Conservation (phyloP, 2,113 vertebrate species). For the Oncorhynchus tshawytscha region DNA sequence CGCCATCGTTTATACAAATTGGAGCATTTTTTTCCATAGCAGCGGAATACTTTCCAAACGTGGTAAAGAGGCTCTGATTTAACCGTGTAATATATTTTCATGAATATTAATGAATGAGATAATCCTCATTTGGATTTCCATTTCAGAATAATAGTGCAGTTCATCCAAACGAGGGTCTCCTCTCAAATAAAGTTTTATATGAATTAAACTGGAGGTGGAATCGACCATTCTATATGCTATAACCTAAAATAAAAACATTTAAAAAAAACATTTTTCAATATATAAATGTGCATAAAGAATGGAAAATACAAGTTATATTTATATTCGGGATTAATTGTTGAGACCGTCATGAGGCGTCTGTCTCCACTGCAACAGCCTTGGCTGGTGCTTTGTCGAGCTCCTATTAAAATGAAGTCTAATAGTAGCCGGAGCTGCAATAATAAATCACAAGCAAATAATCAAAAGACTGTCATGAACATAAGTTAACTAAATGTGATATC, state of each 20-base stretch:
- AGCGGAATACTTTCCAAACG: not conserved
- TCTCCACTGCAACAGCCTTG: not conserved
- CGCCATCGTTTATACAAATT: not conserved
- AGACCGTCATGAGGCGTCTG: not conserved
- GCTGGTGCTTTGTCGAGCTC: not conserved
- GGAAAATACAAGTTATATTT: not conserved
- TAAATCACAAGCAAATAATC: not conserved
- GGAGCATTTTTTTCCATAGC: not conserved
- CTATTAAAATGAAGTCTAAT: not conserved
- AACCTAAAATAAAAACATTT: not conserved
- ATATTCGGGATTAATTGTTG: not conserved
- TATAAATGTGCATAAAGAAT: too few relatives aligned
- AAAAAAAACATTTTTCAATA: too few relatives aligned
- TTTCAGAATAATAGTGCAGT: conserved; percentile 36
- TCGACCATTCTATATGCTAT: not conserved
- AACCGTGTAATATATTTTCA: conserved; percentile 33
- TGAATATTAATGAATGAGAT: conserved; percentile 55
- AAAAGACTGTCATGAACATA: not conserved
- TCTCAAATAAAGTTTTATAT: not conserved
- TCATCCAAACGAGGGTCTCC: not conserved
- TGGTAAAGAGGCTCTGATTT: conserved; percentile 10
- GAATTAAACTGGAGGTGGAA: not conserved
- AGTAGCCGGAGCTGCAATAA: too few relatives aligned
- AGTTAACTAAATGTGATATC: not conserved
- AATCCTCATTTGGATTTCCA: conserved; percentile 57